These are phyloP conservation scores for Cheirogaleus medius DNA, from an alignment of 2,113 vertebrate genomes.

Conservation along the genomic window DNA sequence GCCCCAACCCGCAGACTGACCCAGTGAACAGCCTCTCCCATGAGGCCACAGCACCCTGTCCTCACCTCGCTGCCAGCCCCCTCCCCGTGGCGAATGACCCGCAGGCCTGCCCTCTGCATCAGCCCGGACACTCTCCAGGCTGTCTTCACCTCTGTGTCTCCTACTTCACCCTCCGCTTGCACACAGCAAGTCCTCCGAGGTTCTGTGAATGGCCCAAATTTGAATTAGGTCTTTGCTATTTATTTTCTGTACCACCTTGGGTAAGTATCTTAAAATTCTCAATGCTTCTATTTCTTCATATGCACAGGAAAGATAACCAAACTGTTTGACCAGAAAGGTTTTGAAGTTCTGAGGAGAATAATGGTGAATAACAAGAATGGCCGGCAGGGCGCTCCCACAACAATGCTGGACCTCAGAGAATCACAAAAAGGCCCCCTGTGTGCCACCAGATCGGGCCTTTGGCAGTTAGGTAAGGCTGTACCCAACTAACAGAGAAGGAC, in stretches of 20 bases:
- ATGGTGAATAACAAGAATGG: background rate
- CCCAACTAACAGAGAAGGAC: background rate
- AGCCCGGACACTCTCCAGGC: too few relatives aligned
- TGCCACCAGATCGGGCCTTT: background rate
- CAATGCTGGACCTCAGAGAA: background rate
- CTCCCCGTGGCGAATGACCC: background rate
- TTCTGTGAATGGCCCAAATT: background rate
- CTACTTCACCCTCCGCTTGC: background rate
- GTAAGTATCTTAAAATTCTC: background rate
- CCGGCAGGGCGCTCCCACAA: background rate
- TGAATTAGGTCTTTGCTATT: conserved; percentile 9
- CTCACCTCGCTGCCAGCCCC: background rate
- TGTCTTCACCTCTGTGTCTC: background rate
- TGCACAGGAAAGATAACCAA: background rate
- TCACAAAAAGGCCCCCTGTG: background rate
- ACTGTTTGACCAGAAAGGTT: background rate
- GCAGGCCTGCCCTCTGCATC: background rate
- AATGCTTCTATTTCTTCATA: background rate
- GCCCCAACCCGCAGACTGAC: background rate
- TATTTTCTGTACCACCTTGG: background rate
- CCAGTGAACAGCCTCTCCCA: background rate
- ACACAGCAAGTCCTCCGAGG: background rate
- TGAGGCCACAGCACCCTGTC: background rate
- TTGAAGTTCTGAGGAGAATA: background rate
- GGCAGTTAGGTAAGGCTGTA: background rate